Evolutionary conservation across 2,797 vertebrate species (phyloP), one percentile per base, ranked within the genome.

Genomic region (Steatocranus sp.): DNA sequence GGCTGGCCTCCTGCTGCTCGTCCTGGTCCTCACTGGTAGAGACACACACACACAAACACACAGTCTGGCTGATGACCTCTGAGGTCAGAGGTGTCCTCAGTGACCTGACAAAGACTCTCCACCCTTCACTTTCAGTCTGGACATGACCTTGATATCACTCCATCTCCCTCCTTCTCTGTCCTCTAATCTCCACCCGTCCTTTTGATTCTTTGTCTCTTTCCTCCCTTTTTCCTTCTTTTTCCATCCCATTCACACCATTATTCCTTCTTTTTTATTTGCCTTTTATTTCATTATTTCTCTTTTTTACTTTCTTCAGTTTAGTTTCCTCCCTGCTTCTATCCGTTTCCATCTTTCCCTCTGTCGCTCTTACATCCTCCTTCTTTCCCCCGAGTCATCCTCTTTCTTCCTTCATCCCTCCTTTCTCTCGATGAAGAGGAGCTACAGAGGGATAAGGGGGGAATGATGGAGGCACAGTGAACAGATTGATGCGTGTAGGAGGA

Each of bases 1-100:
- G 87, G 87, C 79, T 1, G 92, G 77, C 4, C 78, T 90, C 75
- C 90, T 94, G 86, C 88, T 93, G 83, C 90, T 94, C 3, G 70
- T 79, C 25, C 92, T 94, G 41, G 58, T 75, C 34, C 85, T 94
- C 49, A 92, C 89, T 3, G 94, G 94, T 95, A 89, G 2, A 11
- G 7, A n/a, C 27, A 48, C 25, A 79, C 76, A 79, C 25, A 75
- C 1, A 53, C 38, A 32, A 32, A 54, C 41, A 27, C 38, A 46
- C 43, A 61, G 10, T 32, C 9, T 43, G 15, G 6, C 43, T 0
- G 23, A 18, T 70, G 41, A 70, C 23, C 9, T 70, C 9, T 1
- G 41, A 70, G 66, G 41, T 70, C 66, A 36, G 4, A 63, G 18
- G 18, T 20, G 32, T 5, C 36, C 30, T 32, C 25, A 2, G 25